Conservation (phyloP, 64 coral and sea anemone genomes). For the Montipora cactus region DNA sequence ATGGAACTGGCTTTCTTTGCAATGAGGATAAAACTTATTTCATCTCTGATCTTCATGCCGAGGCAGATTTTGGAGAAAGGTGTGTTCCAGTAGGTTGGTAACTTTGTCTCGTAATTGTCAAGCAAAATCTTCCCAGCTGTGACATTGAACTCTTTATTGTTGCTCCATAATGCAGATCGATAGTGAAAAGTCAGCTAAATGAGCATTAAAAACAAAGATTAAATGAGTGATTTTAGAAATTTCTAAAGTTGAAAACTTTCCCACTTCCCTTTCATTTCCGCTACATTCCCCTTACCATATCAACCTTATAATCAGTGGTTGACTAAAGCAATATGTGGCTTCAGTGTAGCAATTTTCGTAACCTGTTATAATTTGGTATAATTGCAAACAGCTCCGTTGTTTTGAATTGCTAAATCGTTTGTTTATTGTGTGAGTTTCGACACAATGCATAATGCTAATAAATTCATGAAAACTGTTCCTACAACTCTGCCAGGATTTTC, state of each 20-base stretch:
- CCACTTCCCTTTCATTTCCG: too few species aligned
- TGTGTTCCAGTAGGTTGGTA: constrained; percentile 44
- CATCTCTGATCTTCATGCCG: not conserved
- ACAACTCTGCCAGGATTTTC: not conserved
- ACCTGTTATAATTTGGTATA: too few species aligned
- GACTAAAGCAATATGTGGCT: too few species aligned
- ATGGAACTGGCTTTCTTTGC: constrained; percentile 24
- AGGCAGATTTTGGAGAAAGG: constrained; percentile 11
- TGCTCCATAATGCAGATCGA: constrained; percentile 34
- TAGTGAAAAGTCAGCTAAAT: constrained; percentile 38
- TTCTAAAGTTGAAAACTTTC: too few species aligned
- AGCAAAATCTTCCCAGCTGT: constrained; percentile 15
- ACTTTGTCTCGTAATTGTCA: constrained; percentile 60
- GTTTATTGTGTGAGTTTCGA: too few species aligned
- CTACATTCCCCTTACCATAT: too few species aligned
- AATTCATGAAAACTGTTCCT: not conserved
- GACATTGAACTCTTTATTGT: not conserved
- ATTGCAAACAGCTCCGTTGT: too few species aligned
- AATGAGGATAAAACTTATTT: not conserved
- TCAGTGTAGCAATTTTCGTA: too few species aligned
- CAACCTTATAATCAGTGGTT: too few species aligned
- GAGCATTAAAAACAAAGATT: not conserved
- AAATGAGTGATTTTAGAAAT: too few species aligned
- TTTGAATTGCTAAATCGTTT: too few species aligned
- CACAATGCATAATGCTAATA: too few species aligned